A percentile compares a stretch with the other conserved stretches of the same genome.
Conservation (phyloP, 23 tunicate genomes). For the Ascidia mentula region DNA sequence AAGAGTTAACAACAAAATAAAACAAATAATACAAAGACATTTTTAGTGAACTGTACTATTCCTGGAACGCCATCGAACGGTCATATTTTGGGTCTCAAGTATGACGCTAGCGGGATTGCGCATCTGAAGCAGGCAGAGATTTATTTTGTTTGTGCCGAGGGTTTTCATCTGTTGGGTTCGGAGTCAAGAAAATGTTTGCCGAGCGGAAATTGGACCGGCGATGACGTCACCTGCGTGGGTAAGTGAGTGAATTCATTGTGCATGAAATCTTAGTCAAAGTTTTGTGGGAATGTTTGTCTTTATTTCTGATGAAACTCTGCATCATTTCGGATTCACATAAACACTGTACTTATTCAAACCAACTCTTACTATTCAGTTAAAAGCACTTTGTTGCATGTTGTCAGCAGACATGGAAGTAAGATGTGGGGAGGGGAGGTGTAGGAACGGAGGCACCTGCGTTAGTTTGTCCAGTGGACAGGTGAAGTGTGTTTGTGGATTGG, state of each 20-base stretch:
- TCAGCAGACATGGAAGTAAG: background rate
- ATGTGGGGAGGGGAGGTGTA: constrained; percentile 33
- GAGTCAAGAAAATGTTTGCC: constrained; percentile 22
- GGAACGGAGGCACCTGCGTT: constrained; percentile 36
- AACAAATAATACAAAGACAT: too few species aligned
- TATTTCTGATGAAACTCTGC: background rate
- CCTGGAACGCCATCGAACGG: constrained; percentile 50
- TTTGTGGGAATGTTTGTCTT: background rate
- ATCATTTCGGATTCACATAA: too few species aligned
- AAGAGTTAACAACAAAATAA: too few species aligned
- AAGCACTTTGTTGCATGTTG: background rate
- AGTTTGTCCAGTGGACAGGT: background rate
- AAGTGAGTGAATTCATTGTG: background rate
- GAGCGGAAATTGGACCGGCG: constrained; percentile 48
- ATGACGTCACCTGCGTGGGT: constrained; percentile 25
- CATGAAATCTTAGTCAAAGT: background rate
- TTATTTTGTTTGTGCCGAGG: constrained; percentile 57
- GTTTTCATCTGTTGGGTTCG: constrained; percentile 39
- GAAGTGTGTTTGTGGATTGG: constrained; percentile 20
- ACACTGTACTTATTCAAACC: too few species aligned
- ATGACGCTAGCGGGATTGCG: constrained; percentile 34
- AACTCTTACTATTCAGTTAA: background rate
- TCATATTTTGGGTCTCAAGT: constrained; percentile 23
- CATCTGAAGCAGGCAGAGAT: background rate
- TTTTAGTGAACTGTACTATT: constrained; percentile 28